Evolutionary conservation across 2,113 vertebrate species (phyloP).

Genomic region (Panthera uncia): DNA sequence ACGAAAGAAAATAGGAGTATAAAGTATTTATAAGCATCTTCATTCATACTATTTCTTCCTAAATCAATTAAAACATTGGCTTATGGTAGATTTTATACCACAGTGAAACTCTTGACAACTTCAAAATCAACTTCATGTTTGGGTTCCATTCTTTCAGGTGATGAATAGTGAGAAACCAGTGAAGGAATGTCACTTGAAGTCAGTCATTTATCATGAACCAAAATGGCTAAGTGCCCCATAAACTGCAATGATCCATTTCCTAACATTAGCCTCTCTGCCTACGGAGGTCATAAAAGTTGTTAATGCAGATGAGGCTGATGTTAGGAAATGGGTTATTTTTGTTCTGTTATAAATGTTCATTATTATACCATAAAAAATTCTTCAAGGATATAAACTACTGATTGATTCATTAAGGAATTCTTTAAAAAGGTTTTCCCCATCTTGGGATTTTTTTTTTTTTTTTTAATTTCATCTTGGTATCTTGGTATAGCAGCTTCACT

Average conservation of each 20-base stretch:
- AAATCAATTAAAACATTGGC: slow-evolving; percentile 56
- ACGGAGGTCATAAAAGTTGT: slow-evolving; percentile 85
- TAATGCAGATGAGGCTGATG: slow-evolving; percentile 82
- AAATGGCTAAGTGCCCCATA: slow-evolving; percentile 86
- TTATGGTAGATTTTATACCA: slow-evolving; percentile 78
- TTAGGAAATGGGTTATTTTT: slow-evolving; percentile 86
- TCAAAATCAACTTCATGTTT: slow-evolving; percentile 89
- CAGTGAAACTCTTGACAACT: slow-evolving; percentile 80
- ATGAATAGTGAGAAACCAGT: slow-evolving; percentile 84
- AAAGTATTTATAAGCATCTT: slow-evolving; percentile 65
- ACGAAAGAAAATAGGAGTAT: slow-evolving; percentile 48
- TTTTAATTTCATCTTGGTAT: slow-evolving; percentile 24
- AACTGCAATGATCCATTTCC: slow-evolving; percentile 87
- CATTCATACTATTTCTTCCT: slow-evolving; percentile 60
- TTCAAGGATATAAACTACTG: slow-evolving; percentile 72
- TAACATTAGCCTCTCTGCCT: no score
- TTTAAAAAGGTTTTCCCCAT: slow-evolving; percentile 40
- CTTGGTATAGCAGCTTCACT: slow-evolving; percentile 28
- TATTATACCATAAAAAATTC: slow-evolving; percentile 76
- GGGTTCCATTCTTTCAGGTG: slow-evolving; percentile 81
- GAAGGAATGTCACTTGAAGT: slow-evolving; percentile 86
- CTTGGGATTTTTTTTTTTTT: background rate
- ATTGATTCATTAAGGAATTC: slow-evolving; percentile 67
- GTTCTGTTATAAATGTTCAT: slow-evolving; percentile 81
- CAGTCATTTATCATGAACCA: slow-evolving; percentile 84